Base-by-base conservation (phyloP, 1,140 invertebrate genomes). In the Drosophila biarmipes region DNA sequence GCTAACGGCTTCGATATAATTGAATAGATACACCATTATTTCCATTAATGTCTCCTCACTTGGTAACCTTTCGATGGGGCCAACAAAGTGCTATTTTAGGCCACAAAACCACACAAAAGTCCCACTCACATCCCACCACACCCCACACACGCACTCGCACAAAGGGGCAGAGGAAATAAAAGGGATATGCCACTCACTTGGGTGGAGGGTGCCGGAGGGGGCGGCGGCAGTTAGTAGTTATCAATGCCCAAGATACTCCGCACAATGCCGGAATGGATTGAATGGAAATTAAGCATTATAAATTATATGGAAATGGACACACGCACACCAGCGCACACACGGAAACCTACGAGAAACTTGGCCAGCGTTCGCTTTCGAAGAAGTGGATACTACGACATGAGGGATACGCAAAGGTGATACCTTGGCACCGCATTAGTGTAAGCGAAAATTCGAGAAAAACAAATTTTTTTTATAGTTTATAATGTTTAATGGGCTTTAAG, bases 11-110 rank as follows among this genome's bases (percentile, higher is more conserved):
- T 63, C 58, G 68, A 68, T 78, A 78, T 87, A 87, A 87, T 87
- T 87, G 79, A 87, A 87, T 87, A 85, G 78, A 85, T 85, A 80
- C 53, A 48, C 53, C 81, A 80, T 85, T 85, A 86, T 87, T 86
- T 73, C 71, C 67, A 74, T 80, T 86, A 87, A 86, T 86, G 76
- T 54, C 43, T 55, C 40, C 45, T 54, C 45, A 51, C 71, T 40
- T 51, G 46, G 76, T 31, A 35, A 38, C 59, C 72, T 74, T 64
- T 48, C 49, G 49, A 42, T 73, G 42, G 42, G 58, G 24, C 56
- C 49, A 43, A 61, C 34, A 82, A 89, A 87, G 66, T 87, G 74
- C 77, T 85, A 58, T 86, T 77, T 55, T 54, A 52, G 61, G 64
- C 82, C 69, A 87, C 78, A 82, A 81, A 86, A 72, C 81, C 78